Evolutionary conservation across 1,140 invertebrate species (phyloP), one percentile per base, ranked within the genome.

Genomic region (Ceratosolen solmsi): DNA sequence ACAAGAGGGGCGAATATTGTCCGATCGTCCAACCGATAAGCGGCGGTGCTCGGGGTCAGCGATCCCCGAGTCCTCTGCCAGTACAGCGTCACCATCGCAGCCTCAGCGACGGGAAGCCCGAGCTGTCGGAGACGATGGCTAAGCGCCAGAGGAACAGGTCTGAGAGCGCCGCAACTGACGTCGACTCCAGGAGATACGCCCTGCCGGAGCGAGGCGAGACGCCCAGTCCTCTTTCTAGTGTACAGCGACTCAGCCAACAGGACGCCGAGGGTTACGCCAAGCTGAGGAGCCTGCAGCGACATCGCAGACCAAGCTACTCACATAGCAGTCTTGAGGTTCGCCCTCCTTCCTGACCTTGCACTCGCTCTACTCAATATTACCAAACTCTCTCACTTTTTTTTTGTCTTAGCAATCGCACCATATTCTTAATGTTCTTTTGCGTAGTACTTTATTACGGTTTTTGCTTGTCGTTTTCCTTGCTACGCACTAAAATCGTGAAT

Each of bases 191-290:
- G 58, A 86, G 88, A 63, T 90, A 87, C 65, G 85, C 85, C 38
- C 82, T 90, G 81, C 85, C 86, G 76, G 94, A 95, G 79, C 93
- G 94, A 86, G 93, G 94, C 82, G 92, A 94, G 86, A 96, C 95
- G 20, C 91, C 96, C n/a, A 96, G 96, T 91, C 96, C 96, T 1
- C 96, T 96, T 86, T 95, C 95, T 0, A 96, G 96, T 89, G 94
- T 95, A 82, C 95, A 95, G 70, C 95, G 94, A 82, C 90, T 95
- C 46, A 95, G 94, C 86, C 94, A 95, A 84, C 93, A 95, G 90
- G 95, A 96, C 89, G 93, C 96, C 83, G 92, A 95, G 56, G 97
- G 96, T 41, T 97, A 97, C 88, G 95, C 95, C n/a, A 96, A 95
- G 27, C 89, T 98, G 65, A 93, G 95, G 86, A 94, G 93, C 56